Evolutionary conservation across 2,797 vertebrate genomes (phyloP), one percentile per base, ranked within the genome.

Genomic region (Tolypeutes matacus): DNA sequence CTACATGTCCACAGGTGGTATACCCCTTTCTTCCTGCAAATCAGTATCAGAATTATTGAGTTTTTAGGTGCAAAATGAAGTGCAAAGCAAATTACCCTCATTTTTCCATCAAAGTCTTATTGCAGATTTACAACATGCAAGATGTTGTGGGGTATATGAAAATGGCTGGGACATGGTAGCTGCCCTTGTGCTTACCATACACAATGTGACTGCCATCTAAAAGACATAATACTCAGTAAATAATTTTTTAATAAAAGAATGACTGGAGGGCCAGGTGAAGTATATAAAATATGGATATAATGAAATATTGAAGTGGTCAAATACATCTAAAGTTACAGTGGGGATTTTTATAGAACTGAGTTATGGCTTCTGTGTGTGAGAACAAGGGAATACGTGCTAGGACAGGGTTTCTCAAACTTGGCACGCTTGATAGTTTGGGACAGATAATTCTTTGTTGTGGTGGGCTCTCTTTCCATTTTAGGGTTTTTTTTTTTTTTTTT

Each of bases 11-110:
- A 23, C n/a, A 84, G 27, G n/a, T 86, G 42, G 14, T 56, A 70
- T 67, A 7, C 42, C 53, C 17, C 9, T 31, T 89, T 70, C 2
- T 64, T 76, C 60, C 39, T 70, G 20, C 10, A 36, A 73, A 58
- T 92, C n/a, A 62, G 8, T 36, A 83, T 64, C 39, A 34, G 49
- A 76, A 67, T 64, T 75, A 3, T 27, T 76, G 83, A 14, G 17
- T 34, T 85, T 88, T 72, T 60, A 46, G 58, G 27, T 92, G 29
- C 67, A 92, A 69, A 62, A 75, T 75, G 69, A 92, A 89, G 49
- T 39, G 6, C 51, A 77, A 27, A 80, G 56, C 83, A 76, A 92
- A 93, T 18, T 65, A 46, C 29, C 23, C 34, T 81, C 51, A 89
- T n/a, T 88, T n/a, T 72, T 93, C 53, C 7, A 76, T 64, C 39